Evolutionary conservation across 2,888 invertebrate genomes (phyloP), one percentile per base, ranked within the genome.

Genomic region (Drosophila melanocephala): DNA sequence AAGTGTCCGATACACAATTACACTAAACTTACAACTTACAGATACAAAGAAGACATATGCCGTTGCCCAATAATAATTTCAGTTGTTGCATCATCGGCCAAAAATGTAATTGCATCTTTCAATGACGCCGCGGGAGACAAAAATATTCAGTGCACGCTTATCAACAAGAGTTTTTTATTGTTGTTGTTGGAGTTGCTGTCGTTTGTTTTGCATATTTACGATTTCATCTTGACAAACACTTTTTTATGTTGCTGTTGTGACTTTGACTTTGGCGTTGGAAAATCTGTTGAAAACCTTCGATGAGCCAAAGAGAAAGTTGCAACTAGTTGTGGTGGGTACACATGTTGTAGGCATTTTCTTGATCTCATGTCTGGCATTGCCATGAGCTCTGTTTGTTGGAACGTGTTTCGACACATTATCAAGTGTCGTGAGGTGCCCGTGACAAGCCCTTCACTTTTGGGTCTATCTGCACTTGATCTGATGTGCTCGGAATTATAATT

Each of bases 1-100:
- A 94, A 95, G 95, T 95, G 56, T 69, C 39, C 22, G 56, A 69
- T 6, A 39, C 35, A 35, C 58, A 55, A 47, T 30, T 52, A 62
- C 37, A 56, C 35, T 71, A 10, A 32, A n/a, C 9, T 47, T 26
- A 1, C 16, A 47, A 47, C 16, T 16, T 26, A 26, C 52, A 57
- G 52, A 67, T 61, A 59, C 14, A 16, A 47, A 47, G 16, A 10
- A 57, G 47, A 53, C 39, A 57, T 63, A 59, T 19, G 63, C 55
- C 52, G 59, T 70, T 63, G 61, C 57, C 33, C 70, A 65, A 70
- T 51, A 53, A 35, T 56, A 42, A 51, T 42, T 52, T 61, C 26
- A 37, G 32, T 35, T 44, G 42, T 77, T 77, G 65, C 77, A 77
- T 73, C 77, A 77, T 68, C 32, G n/a, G 55, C 26, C 19, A 22